Evolutionary conservation across 2,888 invertebrate genomes (phyloP).

Genomic region (Drosophila peninsularis): DNA sequence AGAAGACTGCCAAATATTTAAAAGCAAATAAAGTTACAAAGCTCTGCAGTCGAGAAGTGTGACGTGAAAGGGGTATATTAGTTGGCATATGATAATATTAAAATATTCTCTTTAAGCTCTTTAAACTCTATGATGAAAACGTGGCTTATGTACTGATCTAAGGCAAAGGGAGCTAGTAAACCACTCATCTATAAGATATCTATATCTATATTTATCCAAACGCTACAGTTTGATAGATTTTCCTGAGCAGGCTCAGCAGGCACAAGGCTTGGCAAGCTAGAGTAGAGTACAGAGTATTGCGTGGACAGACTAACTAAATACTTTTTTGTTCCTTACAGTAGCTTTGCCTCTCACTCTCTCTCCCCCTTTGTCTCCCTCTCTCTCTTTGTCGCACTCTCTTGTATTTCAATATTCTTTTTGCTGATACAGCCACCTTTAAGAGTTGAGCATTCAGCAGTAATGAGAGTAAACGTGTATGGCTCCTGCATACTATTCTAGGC

Average conservation of each 20-base stretch:
- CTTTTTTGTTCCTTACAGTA: not conserved
- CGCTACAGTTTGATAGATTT: too few species aligned
- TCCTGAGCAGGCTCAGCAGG: not conserved
- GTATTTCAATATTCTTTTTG: slow-evolving; percentile 11
- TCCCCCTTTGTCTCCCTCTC: slow-evolving; percentile 11
- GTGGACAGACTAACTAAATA: not conserved
- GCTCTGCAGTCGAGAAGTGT: not conserved
- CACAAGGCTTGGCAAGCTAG: too few species aligned
- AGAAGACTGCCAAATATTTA: slow-evolving; percentile 72
- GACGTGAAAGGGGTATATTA: not conserved
- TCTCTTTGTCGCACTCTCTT: not conserved
- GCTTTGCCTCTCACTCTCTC: not conserved
- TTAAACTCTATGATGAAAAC: not conserved
- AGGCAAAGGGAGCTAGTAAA: too few species aligned
- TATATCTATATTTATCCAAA: too few species aligned
- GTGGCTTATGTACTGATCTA: not conserved
- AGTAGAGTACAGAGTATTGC: not conserved
- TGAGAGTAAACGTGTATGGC: slow-evolving; percentile 37
- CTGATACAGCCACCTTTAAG: slow-evolving; percentile 52
- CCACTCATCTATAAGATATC: too few species aligned
- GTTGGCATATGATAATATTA: not conserved
- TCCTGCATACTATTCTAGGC: not conserved
- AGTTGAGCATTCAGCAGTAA: slow-evolving; percentile 56
- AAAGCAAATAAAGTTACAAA: slow-evolving; percentile 40
- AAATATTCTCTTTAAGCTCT: not conserved